These are phyloP conservation scores for Cryptoprocta ferox DNA, from an alignment of 2,797 vertebrate species.

Conservation along the genomic window DNA sequence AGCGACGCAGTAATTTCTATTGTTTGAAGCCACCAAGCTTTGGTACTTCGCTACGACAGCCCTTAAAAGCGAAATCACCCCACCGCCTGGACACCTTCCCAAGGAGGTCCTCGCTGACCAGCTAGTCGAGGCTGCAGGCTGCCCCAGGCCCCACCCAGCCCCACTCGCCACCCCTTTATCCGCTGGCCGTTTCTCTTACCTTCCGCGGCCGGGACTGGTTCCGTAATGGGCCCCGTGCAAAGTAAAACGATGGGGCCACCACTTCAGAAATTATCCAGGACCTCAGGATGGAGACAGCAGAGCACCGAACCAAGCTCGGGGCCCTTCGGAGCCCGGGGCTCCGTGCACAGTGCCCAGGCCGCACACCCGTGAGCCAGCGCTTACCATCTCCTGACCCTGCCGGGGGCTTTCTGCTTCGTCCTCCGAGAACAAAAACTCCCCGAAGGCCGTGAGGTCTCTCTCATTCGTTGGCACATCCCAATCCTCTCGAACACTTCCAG, in stretches of 20 bases:
- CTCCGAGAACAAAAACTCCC: not conserved
- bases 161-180: not conserved
- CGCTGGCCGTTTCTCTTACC: not conserved
- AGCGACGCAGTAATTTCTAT: not conserved
- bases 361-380: too few species aligned
- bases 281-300: not conserved
- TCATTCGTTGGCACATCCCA: fast-evolving
- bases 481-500: too few species aligned
- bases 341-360: not conserved
- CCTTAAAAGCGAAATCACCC: fast-evolving
- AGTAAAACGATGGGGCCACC: not conserved
- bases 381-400: fast-evolving
- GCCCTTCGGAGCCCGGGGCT: too few species aligned
- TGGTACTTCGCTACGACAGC: not conserved
- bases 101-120: not conserved
- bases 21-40: not conserved
- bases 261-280: not conserved
- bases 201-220: not conserved
- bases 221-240: not conserved
- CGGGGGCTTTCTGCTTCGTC: not conserved
- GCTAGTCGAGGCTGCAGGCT: fast-evolving
- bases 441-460: not conserved
- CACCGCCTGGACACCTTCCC: fast-evolving
- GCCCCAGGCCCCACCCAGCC: fast-evolving
- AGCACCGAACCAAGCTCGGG: too few species aligned